Conservation (phyloP, 2,888 invertebrate genomes). For the Limnephilus marmoratus region DNA sequence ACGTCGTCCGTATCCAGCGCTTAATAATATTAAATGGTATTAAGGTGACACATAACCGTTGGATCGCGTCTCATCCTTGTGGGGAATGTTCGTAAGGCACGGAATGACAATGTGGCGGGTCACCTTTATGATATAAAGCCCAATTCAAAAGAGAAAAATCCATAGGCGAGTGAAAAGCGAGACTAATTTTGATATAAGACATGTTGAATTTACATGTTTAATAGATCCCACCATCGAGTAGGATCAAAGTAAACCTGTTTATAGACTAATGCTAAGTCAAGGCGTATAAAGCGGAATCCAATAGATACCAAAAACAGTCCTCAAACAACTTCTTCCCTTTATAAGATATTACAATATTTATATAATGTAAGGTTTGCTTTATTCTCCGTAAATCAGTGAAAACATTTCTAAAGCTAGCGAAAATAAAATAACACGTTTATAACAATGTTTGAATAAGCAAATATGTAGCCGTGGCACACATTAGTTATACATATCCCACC, state of each 20-base stretch:
- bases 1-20: conserved; percentile 11
- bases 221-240: conserved; percentile 49
- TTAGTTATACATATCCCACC: background rate
- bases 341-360: too few relatives aligned
- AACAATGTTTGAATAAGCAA: background rate
- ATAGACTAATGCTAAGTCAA: background rate
- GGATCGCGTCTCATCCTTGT: conserved; percentile 16
- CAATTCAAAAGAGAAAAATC: conserved; percentile 57
- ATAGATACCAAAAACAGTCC: background rate
- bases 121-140: conserved; percentile 45
- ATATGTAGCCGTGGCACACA: background rate
- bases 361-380: background rate
- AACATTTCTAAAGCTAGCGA: background rate
- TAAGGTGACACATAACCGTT: conserved; percentile 36
- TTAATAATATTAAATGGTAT: background rate
- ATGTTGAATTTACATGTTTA: conserved; percentile 53
- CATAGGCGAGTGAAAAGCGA: conserved; percentile 53
- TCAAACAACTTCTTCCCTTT: background rate
- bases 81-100: conserved; percentile 14
- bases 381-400: background rate
- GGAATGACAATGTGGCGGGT: conserved; percentile 20
- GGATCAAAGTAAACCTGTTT: conserved; percentile 46
- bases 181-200: conserved; percentile 56
- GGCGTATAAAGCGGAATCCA: background rate
- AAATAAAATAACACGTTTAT: background rate